Conservation (phyloP, 2,113 vertebrate species). For the Coptodon bakossiorum region DNA sequence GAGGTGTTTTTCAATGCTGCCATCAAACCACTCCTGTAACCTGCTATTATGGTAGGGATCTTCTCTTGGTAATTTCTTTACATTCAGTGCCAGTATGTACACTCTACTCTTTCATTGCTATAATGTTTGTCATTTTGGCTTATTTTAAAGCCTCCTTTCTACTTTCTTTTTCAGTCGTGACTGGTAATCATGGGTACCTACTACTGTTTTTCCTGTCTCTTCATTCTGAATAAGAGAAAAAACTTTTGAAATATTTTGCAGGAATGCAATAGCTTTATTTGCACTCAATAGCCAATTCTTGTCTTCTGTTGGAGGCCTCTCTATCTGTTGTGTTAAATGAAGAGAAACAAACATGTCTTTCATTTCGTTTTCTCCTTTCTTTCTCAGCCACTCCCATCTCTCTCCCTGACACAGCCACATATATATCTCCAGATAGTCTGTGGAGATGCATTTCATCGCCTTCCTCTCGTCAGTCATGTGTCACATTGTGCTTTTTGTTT, state of each 20-base stretch:
- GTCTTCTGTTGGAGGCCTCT: background rate
- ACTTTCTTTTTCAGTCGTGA: background rate
- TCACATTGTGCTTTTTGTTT: background rate
- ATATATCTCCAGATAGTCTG: background rate
- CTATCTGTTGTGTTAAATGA: background rate
- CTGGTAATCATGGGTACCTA: background rate
- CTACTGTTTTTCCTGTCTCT: background rate
- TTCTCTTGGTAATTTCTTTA: background rate
- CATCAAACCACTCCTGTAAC: background rate
- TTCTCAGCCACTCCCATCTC: background rate
- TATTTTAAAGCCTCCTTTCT: background rate
- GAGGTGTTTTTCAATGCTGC: background rate
- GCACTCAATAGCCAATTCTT: background rate
- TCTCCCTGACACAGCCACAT: background rate
- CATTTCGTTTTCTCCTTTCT: background rate
- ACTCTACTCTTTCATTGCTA: background rate
- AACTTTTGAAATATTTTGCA: background rate
- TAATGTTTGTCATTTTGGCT: background rate
- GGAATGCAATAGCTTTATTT: background rate
- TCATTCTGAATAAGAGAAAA: background rate
- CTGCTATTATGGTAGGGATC: background rate
- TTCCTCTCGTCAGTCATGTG: background rate
- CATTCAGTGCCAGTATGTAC: rapidly evolving
- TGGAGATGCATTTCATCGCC: background rate
- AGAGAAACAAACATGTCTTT: background rate